Conservation (phyloP, 2,113 vertebrate genomes). For the Callocephalon fimbriatum region DNA sequence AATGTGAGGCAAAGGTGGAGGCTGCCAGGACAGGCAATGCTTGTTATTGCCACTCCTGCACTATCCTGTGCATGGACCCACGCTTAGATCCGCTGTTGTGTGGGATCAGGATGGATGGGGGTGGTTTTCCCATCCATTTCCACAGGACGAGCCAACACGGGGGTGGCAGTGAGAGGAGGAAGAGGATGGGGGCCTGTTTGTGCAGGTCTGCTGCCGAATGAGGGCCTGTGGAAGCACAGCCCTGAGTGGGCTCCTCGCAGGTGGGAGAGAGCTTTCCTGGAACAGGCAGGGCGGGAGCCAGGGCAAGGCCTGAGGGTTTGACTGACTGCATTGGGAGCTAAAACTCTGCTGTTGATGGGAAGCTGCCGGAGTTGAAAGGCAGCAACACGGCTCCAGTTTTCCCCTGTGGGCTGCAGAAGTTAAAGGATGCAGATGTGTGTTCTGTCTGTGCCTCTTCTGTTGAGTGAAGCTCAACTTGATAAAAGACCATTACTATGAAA, state of each 20-base stretch:
- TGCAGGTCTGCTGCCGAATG: background rate
- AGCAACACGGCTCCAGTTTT: background rate
- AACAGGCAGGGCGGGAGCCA: background rate
- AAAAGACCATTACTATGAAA: background rate
- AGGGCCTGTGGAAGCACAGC: background rate
- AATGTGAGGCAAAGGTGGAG: background rate
- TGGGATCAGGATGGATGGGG: background rate
- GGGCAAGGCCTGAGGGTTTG: background rate
- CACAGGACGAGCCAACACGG: rapidly evolving
- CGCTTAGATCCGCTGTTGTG: rapidly evolving
- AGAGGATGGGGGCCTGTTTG: background rate
- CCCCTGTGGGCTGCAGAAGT: background rate
- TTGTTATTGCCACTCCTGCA: background rate
- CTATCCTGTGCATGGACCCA: background rate
- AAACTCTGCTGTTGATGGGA: background rate
- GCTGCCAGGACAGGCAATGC: background rate
- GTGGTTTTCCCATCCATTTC: background rate
- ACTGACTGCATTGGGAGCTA: background rate
- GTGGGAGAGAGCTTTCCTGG: background rate
- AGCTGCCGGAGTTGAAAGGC: background rate
- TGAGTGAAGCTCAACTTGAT: background rate
- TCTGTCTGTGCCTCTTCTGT: background rate
- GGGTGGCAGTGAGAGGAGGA: background rate
- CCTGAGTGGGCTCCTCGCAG: background rate
- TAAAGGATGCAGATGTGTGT: background rate